phyloP scores from a whole-genome alignment of 2,797 vertebrate genomes.

The Calcarius lapponicus region DNA sequence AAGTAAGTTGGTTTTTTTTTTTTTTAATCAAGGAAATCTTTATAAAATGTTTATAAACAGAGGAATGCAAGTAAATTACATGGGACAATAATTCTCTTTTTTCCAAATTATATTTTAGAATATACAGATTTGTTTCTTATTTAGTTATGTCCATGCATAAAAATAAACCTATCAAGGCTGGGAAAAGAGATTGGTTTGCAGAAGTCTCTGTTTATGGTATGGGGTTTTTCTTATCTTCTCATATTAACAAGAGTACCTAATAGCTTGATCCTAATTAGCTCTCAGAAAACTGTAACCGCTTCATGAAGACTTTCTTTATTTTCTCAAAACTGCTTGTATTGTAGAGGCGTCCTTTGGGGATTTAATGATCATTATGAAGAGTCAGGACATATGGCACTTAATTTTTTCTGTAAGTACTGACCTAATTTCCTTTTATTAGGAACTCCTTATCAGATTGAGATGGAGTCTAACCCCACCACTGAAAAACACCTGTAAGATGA shows the following conservation, averaged over 20 bases:
- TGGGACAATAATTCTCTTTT: background rate
- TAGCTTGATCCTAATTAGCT: slow-evolving; percentile 36
- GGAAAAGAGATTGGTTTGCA: background rate
- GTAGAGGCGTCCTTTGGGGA: background rate
- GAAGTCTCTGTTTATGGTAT: slow-evolving; percentile 7
- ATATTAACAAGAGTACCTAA: slow-evolving; percentile 25
- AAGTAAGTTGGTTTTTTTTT: background rate
- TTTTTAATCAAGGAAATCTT: fast-evolving
- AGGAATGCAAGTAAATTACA: background rate
- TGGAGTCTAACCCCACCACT: slow-evolving; percentile 56
- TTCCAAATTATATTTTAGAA: background rate
- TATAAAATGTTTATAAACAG: background rate
- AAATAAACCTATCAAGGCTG: background rate
- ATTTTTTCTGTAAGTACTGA: slow-evolving; percentile 42
- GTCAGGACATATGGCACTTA: slow-evolving; percentile 54
- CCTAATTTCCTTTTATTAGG: slow-evolving; percentile 70
- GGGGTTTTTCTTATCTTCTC: slow-evolving; percentile 10
- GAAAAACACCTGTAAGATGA: slow-evolving; percentile 76
- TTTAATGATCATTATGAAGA: slow-evolving; percentile 13
- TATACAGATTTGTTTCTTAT: background rate
- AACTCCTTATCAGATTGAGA: slow-evolving; percentile 76
- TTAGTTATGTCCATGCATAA: background rate
- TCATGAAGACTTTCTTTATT: slow-evolving; percentile 37
- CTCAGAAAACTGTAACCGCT: slow-evolving; percentile 56
- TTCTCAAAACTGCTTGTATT: slow-evolving; percentile 41